Conservation (phyloP, 2,888 invertebrate species). For the Erebia epiphron region DNA sequence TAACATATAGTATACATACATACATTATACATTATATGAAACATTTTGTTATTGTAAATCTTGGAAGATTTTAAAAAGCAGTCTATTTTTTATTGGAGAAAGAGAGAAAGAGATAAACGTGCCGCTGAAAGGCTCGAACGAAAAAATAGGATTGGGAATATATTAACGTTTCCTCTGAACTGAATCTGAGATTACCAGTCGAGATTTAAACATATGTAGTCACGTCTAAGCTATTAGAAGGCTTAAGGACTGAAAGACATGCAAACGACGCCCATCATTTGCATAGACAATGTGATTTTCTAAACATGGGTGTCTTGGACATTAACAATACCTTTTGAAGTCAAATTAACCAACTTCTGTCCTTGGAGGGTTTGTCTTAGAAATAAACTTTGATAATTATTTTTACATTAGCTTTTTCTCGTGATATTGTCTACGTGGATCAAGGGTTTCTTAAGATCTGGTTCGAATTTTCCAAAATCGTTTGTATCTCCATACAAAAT, state of each 20-base stretch:
- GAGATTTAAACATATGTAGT: conserved; percentile 67
- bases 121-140: background rate
- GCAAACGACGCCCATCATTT: conserved; percentile 51
- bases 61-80: too few species aligned
- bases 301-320: conserved; percentile 6
- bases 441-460: too few species aligned
- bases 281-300: conserved; percentile 23
- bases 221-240: conserved; percentile 73
- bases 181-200: conserved; percentile 38
- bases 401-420: too few species aligned
- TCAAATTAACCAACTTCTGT: background rate
- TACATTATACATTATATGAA: too few species aligned
- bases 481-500: too few species aligned
- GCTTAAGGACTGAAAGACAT: conserved; percentile 67
- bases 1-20: too few species aligned
- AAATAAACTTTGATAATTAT: background rate
- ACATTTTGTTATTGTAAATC: too few species aligned
- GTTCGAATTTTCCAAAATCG: too few species aligned
- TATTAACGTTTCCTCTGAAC: conserved; percentile 50
- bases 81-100: too few species aligned
- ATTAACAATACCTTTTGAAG: background rate
- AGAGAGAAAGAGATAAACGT: too few species aligned
- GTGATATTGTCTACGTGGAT: too few species aligned
- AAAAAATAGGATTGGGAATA: conserved; percentile 39
- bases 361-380: background rate